Conservation (phyloP, 2,113 vertebrate genomes). For the Lycocorax pyrrhopterus region DNA sequence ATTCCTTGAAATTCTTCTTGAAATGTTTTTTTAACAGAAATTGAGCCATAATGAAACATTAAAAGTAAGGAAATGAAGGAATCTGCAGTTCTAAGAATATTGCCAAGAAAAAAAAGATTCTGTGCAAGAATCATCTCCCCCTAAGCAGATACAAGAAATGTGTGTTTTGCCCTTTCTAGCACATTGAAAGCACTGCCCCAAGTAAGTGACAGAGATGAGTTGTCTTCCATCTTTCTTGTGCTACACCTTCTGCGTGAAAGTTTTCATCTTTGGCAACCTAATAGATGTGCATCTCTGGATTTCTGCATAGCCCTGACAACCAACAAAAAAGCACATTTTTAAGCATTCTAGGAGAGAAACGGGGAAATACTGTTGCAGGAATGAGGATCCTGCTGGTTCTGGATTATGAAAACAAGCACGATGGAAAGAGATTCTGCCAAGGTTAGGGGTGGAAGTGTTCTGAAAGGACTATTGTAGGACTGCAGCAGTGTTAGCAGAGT, state of each 20-base stretch:
- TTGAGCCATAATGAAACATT: not conserved
- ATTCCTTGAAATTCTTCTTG: not conserved
- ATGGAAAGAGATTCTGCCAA: not conserved
- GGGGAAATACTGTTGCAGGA: not conserved
- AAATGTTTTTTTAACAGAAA: not conserved
- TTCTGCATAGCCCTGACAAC: not conserved
- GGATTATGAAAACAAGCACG: not conserved
- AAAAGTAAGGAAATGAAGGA: not conserved
- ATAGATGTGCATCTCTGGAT: not conserved
- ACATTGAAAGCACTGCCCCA: not conserved
- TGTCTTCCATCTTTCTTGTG: not conserved
- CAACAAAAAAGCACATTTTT: not conserved
- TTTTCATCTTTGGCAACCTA: not conserved
- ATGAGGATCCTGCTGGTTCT: not conserved
- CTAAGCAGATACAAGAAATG: not conserved
- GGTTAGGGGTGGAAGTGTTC: not conserved
- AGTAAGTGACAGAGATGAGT: not conserved
- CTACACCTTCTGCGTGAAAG: not conserved
- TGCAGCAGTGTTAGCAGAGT: not conserved
- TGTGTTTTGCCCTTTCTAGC: not conserved
- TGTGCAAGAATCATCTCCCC: not conserved
- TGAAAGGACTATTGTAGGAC: not conserved
- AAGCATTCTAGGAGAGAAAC: not conserved
- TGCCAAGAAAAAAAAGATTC: not conserved
- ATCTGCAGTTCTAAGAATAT: not conserved